Evolutionary conservation across 2,888 invertebrate species (phyloP), one percentile per base, ranked within the genome.

Genomic region (Archips crataeganus): DNA sequence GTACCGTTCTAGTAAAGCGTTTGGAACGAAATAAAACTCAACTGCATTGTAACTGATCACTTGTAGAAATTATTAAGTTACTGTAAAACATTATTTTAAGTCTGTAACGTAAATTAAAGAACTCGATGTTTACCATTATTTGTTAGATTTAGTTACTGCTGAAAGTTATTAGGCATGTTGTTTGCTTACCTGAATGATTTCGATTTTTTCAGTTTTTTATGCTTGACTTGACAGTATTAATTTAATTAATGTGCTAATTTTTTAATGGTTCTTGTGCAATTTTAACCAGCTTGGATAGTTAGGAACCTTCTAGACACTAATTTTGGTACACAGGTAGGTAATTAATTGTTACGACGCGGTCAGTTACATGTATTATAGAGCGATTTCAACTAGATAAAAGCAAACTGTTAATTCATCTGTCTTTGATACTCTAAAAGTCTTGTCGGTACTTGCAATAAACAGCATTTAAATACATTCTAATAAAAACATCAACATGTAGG

Each of bases 401-500:
- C 5, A 54, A 49, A 49, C n/a, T 9, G 8, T 54, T 54, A 54
- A 15, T 54, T 54, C 54, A 54, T 15, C 54, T 54, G 5, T 54
- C 54, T 2, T 54, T 23, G 6, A 6, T 54, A 9, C 6, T 6
- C 23, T 54, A 54, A 54, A 54, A 9, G 54, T 54, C 54, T 54
- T 54, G 57, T 57, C 57, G 57, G 4, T 57, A 57, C 57, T 34
- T 39, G 39, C 47, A 32, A 71, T 67, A 61, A 60, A 71, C 42
- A 51, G 51, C 66, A 71, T 66, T 71, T 39, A 23, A 65, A 65
- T 69, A 32, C 64, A 66, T n/a, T 15, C 32, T 65, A 62, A 68
- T 73, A 68, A 68, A 73, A 72, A 62, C 67, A 67, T 67, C 72
- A 68, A 73, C 68, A 63, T 47, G 51, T 71, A 67, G 88, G 89